Percentiles rank a stretch among this genome's conserved stretches.
Conservation (phyloP, 1,140 invertebrate genomes). For the Idris sp. region DNA sequence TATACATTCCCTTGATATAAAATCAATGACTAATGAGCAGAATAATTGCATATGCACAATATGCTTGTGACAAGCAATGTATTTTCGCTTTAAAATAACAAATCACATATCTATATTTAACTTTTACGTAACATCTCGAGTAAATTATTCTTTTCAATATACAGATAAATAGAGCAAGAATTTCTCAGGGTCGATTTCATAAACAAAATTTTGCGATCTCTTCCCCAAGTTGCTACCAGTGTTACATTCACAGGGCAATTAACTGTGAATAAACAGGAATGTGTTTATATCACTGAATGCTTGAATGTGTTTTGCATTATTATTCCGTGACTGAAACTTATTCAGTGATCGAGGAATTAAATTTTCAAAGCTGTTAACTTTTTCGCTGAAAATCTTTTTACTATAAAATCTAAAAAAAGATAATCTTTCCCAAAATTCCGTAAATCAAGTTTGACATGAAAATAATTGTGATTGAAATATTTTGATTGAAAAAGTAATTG, state of each 20-base stretch:
- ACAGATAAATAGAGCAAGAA: too few species aligned
- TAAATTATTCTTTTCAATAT: constrained; percentile 1
- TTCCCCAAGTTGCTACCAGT: constrained; percentile 61
- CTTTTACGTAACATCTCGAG: not conserved
- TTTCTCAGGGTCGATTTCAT: constrained; percentile 17
- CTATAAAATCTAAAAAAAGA: too few species aligned
- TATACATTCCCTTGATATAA: too few species aligned
- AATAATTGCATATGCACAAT: not conserved
- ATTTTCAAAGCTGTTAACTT: too few species aligned
- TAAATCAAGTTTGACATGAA: too few species aligned
- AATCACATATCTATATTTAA: constrained; percentile 9
- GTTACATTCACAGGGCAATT: constrained; percentile 71
- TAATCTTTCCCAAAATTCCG: too few species aligned
- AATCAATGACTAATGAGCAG: too few species aligned
- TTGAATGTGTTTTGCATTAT: constrained; percentile 35
- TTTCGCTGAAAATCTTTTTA: too few species aligned
- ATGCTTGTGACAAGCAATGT: not conserved
- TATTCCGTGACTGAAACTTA: not conserved
- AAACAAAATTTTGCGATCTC: constrained; percentile 44
- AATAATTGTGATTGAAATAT: too few species aligned
- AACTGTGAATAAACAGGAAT: constrained; percentile 63
- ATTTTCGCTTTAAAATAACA: not conserved
- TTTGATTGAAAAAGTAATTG: too few species aligned
- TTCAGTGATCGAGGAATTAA: too few species aligned
- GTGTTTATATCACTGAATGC: constrained; percentile 52